Base-by-base conservation (phyloP, 1,140 invertebrate species). In the Drosophila asahinai region DNA sequence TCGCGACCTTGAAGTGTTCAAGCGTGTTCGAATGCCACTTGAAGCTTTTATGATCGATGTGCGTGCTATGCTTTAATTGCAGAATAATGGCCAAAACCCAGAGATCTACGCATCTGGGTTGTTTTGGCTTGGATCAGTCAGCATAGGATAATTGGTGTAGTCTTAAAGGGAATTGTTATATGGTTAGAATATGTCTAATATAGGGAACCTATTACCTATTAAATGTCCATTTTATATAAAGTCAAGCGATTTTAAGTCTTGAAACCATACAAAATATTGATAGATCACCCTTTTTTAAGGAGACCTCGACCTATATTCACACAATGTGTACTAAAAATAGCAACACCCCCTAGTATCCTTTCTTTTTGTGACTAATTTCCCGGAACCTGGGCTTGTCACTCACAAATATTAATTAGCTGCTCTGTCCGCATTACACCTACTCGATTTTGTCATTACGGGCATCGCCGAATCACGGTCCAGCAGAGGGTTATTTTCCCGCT, bases 31-130 rank as follows among this genome's bases (percentile, higher is more conserved):
- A 36, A 52, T 6, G 17, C 6, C 65, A 27, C 73, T 49, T 80
- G 74, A 66, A 45, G 64, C 54, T 80, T 81, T 76, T 81, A 79
- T 70, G 84, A 83, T 87, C 76, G 68, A 83, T 40, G 36, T 42
- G 55, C 17, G 17, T 22, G 17, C 2, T 38, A 40, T 19, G 19
- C 36, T 25, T 55, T 55, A 55, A 55, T 55, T 83, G 77, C 82
- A 60, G 68, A 77, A 78, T 71, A 87, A 83, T 63, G 57, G 52
- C 36, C 19, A 33, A 71, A 51, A 59, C 30, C 17, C 14, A 33
- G 7, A 59, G n/a, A 59, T 25, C 11, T 59, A 22, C 52, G 27
- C 19, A 52, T 42, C 25, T 40, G 17, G 15, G 27, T 72, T 47
- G 43, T 17, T 72, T 49, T 42, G 36, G 6, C 11, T 15, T 2